Base-by-base conservation (phyloP, 2,888 invertebrate species). In the Hypsopygia costalis region DNA sequence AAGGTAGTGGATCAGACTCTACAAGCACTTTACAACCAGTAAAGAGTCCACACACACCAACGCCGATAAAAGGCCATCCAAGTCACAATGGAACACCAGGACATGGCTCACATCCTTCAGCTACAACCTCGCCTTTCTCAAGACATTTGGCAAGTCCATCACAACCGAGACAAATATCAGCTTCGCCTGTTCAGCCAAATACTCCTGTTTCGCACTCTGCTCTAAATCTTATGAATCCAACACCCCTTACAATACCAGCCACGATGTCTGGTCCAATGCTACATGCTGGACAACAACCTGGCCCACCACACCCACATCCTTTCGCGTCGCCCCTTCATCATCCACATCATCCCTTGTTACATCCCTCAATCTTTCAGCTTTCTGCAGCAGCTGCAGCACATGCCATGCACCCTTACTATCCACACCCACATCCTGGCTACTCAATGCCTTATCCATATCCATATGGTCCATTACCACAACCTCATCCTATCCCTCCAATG, bases 271-370 rank as follows among this genome's bases (percentile, higher is more conserved):
- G 92, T 21, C 92, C 93, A 3, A 90, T 92, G 8, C 93, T 94
- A 87, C 94, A 94, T 71, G 93, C 94, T 4, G 91, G 93, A 1
- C 94, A 94, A 63, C 94, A 93, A 61, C 92, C 92, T 33, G 93
- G 93, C 47, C 92, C 91, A 1, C 92, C 92, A 61, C 91, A 91
- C 58, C 91, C 92, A 35, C 92, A 91, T 76, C 91, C 93, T 9
- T 92, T 94, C 75, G 91, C 92, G 46, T 91, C 92, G 0, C 91
- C 90, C 33, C 90, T 93, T 71, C 93, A 93, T 57, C 95, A 95
- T 58, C 93, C 94, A 10, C 94, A 93, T 65, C 94, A 94, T 69
- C 91, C 91, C 0, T 73, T 94, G 34, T 90, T 93, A 66, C 94
- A 92, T 63, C 92, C 92, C 11, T 91, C 93, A 1, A 85, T 94